Base-by-base conservation (phyloP, 1,140 invertebrate genomes). In the Helicorthomorpha holstii region DNA sequence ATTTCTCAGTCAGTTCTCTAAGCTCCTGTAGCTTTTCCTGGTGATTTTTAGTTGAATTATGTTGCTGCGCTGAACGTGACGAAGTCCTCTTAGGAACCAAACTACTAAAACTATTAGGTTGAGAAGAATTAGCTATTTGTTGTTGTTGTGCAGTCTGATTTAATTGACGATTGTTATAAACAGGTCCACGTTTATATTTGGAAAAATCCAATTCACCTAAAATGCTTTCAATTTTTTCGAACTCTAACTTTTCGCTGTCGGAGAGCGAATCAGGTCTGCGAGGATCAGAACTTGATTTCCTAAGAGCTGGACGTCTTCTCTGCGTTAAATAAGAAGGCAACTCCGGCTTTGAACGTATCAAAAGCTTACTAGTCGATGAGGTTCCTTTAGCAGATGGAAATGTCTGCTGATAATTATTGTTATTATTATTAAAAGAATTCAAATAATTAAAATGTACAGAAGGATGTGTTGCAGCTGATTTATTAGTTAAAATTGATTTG, bases 1-100 rank as follows among this genome's bases (percentile, higher is more conserved):
- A 68, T 51, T 81, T 73, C 62, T 85, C 81, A 2, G 82, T 85
- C 52, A 86, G 72, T 65, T 84, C 81, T 55, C 77, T 75, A 53
- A 85, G 70, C 52, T 78, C 73, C 62, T 82, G 77, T 16, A 80
- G 72, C 64, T 80, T 79, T 61, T 74, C 77, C 12, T 48, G 50
- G 66, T 68, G 16, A 34, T 16, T 34, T 41, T 41, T 41, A 19
- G 38, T 41, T 12, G 38, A 12, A 12, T 19, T 41, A 19, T 12
- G 12, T 12, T 12, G 38, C 44, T 42, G 24, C 27, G 49, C n/a
- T n/a, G n/a, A n/a, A n/a, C n/a, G 23, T 49, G 67, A 61, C 19
- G 57, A 52, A 29, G 58, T 56, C 51, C 68, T 64, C 49, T 69
- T 64, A 3, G 61, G 57, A 52, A 51, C 57, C 41, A 48, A 54